phyloP scores from a whole-genome alignment of 1,140 invertebrate genomes.

The Sesamia nonagrioides region DNA sequence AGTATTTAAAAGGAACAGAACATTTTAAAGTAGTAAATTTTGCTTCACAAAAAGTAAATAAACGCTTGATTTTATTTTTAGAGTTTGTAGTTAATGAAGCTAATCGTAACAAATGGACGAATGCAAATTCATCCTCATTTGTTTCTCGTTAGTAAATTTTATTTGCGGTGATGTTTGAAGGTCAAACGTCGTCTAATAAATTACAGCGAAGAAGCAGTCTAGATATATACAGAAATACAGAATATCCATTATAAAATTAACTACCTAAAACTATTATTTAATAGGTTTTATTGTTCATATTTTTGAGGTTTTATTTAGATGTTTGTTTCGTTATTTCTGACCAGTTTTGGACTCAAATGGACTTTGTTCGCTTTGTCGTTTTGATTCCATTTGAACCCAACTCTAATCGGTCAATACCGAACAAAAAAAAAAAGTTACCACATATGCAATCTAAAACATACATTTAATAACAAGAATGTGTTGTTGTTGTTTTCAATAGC shows the following conservation, averaged over 20 bases:
- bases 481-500: constrained; percentile 78
- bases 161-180: constrained; percentile 13
- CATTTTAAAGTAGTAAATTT: not conserved
- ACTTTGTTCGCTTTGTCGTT: too few relatives aligned
- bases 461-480: not conserved
- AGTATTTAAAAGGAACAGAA: not conserved
- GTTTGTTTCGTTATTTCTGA: not conserved
- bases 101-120: not conserved
- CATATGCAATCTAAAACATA: not conserved
- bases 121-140: not conserved
- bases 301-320: not conserved
- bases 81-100: not conserved
- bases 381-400: too few relatives aligned
- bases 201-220: not conserved
- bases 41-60: not conserved
- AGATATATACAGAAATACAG: not conserved
- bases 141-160: constrained; percentile 16
- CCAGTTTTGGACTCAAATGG: too few relatives aligned
- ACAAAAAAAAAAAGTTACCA: not conserved
- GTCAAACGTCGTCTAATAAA: not conserved
- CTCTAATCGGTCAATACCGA: too few relatives aligned
- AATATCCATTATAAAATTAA: not conserved
- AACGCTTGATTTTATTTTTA: not conserved
- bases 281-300: not conserved
- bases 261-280: not conserved